These are phyloP conservation scores for Dermochelys coriacea DNA, from an alignment of 2,797 vertebrate species.

Conservation along the genomic window DNA sequence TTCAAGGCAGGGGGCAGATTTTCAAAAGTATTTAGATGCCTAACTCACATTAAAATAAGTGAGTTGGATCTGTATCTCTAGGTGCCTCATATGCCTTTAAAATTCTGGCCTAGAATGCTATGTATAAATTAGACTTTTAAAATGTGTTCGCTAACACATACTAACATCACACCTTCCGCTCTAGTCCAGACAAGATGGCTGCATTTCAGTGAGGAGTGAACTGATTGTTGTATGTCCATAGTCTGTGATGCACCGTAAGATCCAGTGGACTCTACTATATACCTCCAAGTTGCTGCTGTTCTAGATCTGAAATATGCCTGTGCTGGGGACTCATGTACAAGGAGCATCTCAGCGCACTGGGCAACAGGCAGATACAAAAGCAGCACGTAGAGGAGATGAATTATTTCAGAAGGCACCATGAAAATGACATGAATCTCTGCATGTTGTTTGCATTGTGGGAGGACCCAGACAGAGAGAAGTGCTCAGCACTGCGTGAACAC, in stretches of 20 bases:
- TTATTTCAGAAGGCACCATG: neutral
- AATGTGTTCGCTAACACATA: neutral
- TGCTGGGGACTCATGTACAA: neutral
- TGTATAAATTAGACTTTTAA: neutral
- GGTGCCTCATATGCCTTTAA: neutral
- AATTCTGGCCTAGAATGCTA: neutral
- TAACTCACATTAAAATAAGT: neutral
- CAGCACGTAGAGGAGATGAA: neutral
- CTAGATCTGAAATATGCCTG: neutral
- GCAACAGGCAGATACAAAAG: neutral
- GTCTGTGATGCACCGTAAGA: neutral
- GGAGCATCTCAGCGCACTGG: neutral
- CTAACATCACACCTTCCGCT: neutral
- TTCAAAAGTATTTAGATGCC: neutral
- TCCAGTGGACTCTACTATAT: neutral
- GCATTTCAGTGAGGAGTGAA: neutral
- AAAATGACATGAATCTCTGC: neutral
- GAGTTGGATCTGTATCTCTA: neutral
- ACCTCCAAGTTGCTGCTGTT: neutral
- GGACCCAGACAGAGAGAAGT: neutral
- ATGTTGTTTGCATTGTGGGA: neutral
- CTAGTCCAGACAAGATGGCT: neutral
- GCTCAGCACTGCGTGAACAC: neutral
- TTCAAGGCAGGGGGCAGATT: neutral
- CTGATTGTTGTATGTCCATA: neutral